phyloP scores from a whole-genome alignment of 2,888 invertebrate genomes.

The Herminia tarsipennalis region DNA sequence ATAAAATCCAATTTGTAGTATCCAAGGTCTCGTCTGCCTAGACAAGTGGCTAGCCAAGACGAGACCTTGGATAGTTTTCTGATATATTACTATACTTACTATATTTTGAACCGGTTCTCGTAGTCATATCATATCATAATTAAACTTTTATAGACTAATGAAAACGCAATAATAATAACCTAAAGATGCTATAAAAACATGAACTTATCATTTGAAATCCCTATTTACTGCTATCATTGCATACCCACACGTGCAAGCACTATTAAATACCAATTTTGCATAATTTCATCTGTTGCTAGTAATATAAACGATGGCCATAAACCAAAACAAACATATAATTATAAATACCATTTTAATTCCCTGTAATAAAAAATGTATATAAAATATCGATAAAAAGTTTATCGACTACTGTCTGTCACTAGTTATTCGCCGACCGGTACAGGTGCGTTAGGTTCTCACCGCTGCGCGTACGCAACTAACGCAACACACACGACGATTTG shows the following conservation, averaged over 20 bases:
- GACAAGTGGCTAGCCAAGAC: too few relatives aligned
- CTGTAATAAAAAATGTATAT: constrained; percentile 21
- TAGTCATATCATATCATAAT: too few relatives aligned
- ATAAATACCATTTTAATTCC: neutral
- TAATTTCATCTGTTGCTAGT: neutral
- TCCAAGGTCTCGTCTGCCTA: too few relatives aligned
- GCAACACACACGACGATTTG: constrained; percentile 69
- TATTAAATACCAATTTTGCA: neutral
- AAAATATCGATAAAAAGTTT: constrained; percentile 18
- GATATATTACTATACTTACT: too few relatives aligned
- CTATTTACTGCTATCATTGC: neutral
- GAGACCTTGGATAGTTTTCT: too few relatives aligned
- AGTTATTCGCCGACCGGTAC: constrained; percentile 70
- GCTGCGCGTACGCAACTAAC: constrained; percentile 49
- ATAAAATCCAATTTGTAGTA: too few relatives aligned
- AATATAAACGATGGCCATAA: too few relatives aligned
- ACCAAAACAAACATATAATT: too few relatives aligned
- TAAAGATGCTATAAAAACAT: neutral
- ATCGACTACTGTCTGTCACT: constrained; percentile 51
- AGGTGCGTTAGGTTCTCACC: constrained; percentile 83
- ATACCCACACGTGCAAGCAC: neutral
- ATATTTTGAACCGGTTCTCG: too few relatives aligned
- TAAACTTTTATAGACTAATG: too few relatives aligned
- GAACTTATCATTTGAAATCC: neutral
- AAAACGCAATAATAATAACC: too few relatives aligned